A percentile compares a stretch with the other conserved stretches of the same genome.
These are phyloP conservation scores for Bombus huntii DNA, from an alignment of 1,140 invertebrate species.

Conservation along the genomic window DNA sequence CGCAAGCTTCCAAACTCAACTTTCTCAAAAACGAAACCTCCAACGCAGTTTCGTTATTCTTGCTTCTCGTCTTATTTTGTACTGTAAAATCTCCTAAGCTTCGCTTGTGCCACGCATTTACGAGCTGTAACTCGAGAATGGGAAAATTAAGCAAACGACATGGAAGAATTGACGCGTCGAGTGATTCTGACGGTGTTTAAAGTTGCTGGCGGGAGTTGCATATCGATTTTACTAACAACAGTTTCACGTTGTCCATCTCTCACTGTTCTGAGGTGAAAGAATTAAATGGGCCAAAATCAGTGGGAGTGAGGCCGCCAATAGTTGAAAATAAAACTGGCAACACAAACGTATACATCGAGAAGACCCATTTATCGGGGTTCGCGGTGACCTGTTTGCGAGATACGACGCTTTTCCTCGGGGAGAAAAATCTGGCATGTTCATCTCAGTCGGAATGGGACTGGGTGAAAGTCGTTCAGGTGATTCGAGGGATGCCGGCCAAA, in stretches of 20 bases:
- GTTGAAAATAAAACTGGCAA: conserved; percentile 35
- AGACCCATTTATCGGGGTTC: background rate
- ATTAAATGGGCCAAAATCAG: conserved; percentile 30
- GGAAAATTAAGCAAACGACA: background rate
- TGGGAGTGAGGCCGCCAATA: background rate
- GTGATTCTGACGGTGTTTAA: background rate
- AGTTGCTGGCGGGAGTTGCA: background rate
- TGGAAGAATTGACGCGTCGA: background rate
- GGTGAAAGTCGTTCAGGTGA: conserved; percentile 60
- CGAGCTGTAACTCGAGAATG: background rate
- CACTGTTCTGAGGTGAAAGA: conserved; percentile 54
- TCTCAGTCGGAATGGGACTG: conserved; percentile 45
- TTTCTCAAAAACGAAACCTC: background rate
- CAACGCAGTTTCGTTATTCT: background rate
- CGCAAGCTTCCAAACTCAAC: no score
- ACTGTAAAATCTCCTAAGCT: background rate
- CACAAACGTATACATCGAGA: background rate
- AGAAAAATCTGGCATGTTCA: conserved; percentile 25
- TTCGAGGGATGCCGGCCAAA: conserved; percentile 51
- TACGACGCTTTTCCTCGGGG: background rate
- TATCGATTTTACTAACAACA: conserved; percentile 27
- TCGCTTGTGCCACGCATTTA: background rate
- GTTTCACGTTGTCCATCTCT: conserved; percentile 31
- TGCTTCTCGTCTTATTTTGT: background rate
- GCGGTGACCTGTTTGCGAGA: background rate